These are phyloP conservation scores for Drosophila gunungcola DNA, from an alignment of 1,140 invertebrate genomes.

Conservation along the genomic window DNA sequence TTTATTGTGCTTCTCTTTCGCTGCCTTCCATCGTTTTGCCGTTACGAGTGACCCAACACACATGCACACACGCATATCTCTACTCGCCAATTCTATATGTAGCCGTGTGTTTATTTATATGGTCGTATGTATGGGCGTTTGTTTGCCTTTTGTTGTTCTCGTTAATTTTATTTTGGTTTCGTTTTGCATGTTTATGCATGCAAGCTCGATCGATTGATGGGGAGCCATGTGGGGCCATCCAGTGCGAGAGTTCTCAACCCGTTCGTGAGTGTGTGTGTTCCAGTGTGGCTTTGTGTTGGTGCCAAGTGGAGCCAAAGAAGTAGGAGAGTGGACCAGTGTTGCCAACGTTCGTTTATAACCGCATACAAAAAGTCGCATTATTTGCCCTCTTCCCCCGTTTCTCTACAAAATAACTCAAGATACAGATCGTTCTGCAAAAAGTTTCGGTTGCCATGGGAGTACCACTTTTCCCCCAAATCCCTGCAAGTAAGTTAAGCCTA, in stretches of 20 bases:
- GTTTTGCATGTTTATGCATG: constrained; percentile 78
- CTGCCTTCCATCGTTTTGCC: constrained; percentile 53
- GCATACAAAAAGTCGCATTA: constrained; percentile 22
- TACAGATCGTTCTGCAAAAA: constrained; percentile 23
- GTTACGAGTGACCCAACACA: constrained; percentile 67
- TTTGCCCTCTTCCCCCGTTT: neutral
- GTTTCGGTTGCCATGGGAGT: constrained; percentile 12
- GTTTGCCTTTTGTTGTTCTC: constrained; percentile 78
- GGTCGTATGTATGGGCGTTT: constrained; percentile 50
- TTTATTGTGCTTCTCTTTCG: constrained; percentile 81
- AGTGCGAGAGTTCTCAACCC: constrained; percentile 40
- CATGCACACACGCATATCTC: constrained; percentile 30
- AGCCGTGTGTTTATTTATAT: constrained; percentile 48
- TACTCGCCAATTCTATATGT: constrained; percentile 32
- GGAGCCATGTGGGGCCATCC: constrained; percentile 63
- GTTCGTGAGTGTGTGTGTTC: constrained; percentile 15
- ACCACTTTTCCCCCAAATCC: neutral
- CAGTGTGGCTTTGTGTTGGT: constrained; percentile 14
- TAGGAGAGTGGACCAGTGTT: constrained; percentile 26
- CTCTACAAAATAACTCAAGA: neutral
- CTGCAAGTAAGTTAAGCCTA: neutral
- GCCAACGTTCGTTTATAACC: constrained; percentile 19
- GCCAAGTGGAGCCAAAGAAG: constrained; percentile 19
- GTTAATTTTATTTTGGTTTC: constrained; percentile 82
- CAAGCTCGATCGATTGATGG: constrained; percentile 75